phyloP scores from a whole-genome alignment of 1,140 invertebrate species.

The Yoshiicerus persimilis region DNA sequence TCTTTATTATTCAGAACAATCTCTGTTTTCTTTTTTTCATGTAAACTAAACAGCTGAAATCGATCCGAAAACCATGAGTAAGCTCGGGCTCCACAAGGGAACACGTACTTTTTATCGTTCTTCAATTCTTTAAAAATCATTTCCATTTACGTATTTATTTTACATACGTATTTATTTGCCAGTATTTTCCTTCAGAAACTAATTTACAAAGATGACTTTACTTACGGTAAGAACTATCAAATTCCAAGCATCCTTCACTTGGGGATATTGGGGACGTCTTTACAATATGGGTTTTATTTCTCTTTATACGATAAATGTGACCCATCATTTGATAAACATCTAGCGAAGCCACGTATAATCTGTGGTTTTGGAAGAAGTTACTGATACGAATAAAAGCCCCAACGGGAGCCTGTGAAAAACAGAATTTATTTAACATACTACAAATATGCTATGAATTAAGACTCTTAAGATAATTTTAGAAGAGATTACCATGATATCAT shows the following conservation, averaged over 20 bases:
- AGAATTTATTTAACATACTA: neutral
- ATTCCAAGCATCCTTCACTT: too few species aligned
- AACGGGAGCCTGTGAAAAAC: neutral
- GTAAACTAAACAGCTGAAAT: neutral
- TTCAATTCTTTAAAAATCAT: neutral
- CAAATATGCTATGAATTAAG: neutral
- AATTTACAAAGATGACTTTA: too few species aligned
- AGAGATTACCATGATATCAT: neutral
- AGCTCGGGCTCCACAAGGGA: neutral
- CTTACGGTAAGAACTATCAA: too few species aligned
- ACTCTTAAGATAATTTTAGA: neutral
- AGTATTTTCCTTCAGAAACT: too few species aligned
- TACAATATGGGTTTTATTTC: neutral
- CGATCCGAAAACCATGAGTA: neutral
- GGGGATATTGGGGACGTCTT: too few species aligned
- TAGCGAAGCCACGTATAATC: neutral
- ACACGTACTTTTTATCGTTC: neutral
- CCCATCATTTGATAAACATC: neutral
- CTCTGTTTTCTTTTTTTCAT: neutral
- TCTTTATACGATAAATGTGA: neutral
- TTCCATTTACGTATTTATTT: too few species aligned
- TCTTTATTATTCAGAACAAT: neutral
- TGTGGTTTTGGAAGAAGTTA: neutral
- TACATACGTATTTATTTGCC: too few species aligned
- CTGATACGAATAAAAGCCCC: neutral